Base-by-base conservation (phyloP, 2,888 invertebrate species). In the Tineola bisselliella region DNA sequence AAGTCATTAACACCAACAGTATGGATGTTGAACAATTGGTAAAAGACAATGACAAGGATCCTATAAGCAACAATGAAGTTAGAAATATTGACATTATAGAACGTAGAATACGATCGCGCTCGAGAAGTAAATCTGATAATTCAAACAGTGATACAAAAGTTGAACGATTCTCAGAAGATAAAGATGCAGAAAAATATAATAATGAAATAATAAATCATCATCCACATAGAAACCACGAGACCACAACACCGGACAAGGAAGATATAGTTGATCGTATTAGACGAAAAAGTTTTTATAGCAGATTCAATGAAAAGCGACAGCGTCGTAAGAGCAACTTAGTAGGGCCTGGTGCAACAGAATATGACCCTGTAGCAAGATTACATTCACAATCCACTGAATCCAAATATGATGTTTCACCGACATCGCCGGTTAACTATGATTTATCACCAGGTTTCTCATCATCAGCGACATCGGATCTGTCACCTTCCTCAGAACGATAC, bases 211-310 rank as follows among this genome's bases (percentile, higher is more conserved):
- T 68, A 44, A 64, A 68, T 70, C 81, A 66, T 70, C 79, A 68
- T 66, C 84, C 70, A 68, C 78, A 68, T 65, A 87, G 76, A 69
- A 88, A 69, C 75, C 88, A 64, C 72, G 89, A 79, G 71, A 73
- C 84, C 19, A 76, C 76, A 31, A 77, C 84, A 11, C 86, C 87
- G 11, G 88, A 91, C 63, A 80, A 79, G 64, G 94, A 94, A 71
- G 94, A 94, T 63, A 91, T 96, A 48, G 92, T 92, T 60, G 96
- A 96, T 71, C 89, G 96, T 69, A 96, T 96, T 69, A 89, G 94
- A 67, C 89, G 96, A 33, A 95, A 95, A 75, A 96, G 96, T 75
- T 96, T 95, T 80, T 96, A 95, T 73, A 91, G 93, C 12, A 88
- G 96, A 66, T 96, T 96, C 74, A 96, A 96, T 74, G 94, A 95